Evolutionary conservation across 1,140 invertebrate species (phyloP), one percentile per base, ranked within the genome.

Genomic region (Brachionus manjavacas): DNA sequence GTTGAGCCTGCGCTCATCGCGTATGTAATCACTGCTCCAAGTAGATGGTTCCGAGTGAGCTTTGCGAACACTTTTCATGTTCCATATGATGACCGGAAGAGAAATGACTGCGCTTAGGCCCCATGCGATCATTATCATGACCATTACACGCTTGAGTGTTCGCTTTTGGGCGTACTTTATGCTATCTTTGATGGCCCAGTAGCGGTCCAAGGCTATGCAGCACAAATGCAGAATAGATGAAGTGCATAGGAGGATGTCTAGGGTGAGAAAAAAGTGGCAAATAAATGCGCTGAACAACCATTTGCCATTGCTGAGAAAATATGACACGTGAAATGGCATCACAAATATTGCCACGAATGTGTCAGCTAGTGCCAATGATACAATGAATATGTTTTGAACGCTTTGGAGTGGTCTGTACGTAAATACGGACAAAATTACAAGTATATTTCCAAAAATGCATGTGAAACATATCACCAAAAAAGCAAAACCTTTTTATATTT

Each of bases 381-480:
- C 96, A 86, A 99, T 95, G 89, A 98, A 97, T 90, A 97, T 98
- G 90, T 99, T 99, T 87, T 98, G 96, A 1, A 98, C 96, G 84
- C 96, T 97, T 81, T 96, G 92, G n/a, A 99, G 90, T 4, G 96
- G 96, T 87, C 95, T 93, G 89, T 98, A 96, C 3, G 94, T 97
- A 88, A 96, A 97, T 7, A 99, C 96, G 85, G 95, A 95, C 9
- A 97, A 91, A 85, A 99, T 97, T 3, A 99, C 97, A 80, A 99
- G 90, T 55, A 96, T 92, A 90, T 99, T 99, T 16, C 96, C 96
- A 16, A 87, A 66, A 20, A 84, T 31, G 52, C 84, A 84, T 28
- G 96, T 92, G n/a, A 98, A 76, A 49, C 72, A 76, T 35, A 76
- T 76, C 49, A 76, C 14, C 49, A 76, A 28, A 49, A 76, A 76